Evolutionary conservation across 2,113 vertebrate genomes (phyloP).

Genomic region (Erythrocercus mccallii): DNA sequence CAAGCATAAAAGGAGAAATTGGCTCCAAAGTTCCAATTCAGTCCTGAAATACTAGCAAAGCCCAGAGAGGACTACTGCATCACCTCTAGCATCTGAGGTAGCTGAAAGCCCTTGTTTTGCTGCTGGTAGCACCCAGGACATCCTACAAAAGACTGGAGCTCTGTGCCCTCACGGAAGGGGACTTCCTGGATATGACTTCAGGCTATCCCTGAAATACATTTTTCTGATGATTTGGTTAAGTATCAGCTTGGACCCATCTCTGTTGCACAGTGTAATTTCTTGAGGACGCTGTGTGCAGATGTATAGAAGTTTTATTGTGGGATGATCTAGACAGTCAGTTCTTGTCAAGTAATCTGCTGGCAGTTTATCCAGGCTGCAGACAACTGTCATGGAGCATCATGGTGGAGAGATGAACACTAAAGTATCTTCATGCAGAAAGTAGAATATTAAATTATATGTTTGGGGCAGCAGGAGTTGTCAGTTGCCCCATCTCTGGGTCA

Average conservation of each 20-base stretch:
- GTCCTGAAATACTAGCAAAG: background rate
- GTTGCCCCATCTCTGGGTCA: too few relatives aligned
- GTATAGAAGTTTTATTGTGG: background rate
- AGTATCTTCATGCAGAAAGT: background rate
- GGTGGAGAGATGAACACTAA: background rate
- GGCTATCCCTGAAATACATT: background rate
- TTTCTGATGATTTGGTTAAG: background rate
- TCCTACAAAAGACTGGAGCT: background rate
- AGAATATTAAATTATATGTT: background rate
- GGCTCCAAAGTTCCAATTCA: background rate
- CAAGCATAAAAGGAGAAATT: background rate
- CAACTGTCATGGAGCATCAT: accelerated
- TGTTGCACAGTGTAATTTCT: background rate
- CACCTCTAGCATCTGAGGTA: background rate
- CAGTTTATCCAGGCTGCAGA: background rate
- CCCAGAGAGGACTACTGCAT: background rate
- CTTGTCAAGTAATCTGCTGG: background rate
- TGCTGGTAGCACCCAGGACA: background rate
- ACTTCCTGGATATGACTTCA: background rate
- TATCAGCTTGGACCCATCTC: background rate
- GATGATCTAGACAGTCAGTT: background rate
- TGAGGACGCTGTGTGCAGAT: background rate
- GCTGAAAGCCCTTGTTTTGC: background rate
- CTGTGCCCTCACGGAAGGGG: background rate
- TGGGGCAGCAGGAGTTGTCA: background rate